Conservation (phyloP, 1,140 invertebrate genomes). For the Oryctes rhinoceros region DNA sequence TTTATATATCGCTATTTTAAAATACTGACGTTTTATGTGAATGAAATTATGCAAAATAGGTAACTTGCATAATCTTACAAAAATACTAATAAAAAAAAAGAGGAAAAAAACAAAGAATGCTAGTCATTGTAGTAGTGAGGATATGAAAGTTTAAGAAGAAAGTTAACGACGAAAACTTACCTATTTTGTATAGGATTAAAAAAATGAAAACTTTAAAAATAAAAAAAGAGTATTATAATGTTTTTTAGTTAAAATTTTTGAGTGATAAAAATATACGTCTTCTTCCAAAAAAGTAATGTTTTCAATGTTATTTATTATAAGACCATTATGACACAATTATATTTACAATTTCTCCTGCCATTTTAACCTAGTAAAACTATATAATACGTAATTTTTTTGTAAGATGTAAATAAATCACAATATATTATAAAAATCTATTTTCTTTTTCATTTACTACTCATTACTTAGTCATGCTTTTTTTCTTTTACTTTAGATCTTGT, state of each 20-base stretch:
- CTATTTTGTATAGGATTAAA: slow-evolving; percentile 33
- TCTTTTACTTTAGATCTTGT: not conserved
- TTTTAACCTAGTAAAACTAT: slow-evolving; percentile 41
- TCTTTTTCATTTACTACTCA: not conserved
- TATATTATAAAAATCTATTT: slow-evolving; percentile 34
- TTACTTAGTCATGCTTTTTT: not conserved
- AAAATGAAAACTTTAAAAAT: slow-evolving; percentile 8
- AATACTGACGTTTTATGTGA: slow-evolving; percentile 38
- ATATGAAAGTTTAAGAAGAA: slow-evolving; percentile 17
- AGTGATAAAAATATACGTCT: slow-evolving; percentile 35
- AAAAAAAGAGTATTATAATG: slow-evolving; percentile 34
- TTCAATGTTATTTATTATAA: slow-evolving; percentile 30
- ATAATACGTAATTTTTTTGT: slow-evolving; percentile 42
- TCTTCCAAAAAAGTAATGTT: slow-evolving; percentile 30
- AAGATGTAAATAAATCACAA: slow-evolving; percentile 43
- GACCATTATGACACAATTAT: slow-evolving; percentile 37
- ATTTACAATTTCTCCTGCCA: slow-evolving; percentile 41
- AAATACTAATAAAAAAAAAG: slow-evolving; percentile 29
- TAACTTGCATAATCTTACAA: not conserved
- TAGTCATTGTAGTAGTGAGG: slow-evolving; percentile 35
- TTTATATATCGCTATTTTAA: slow-evolving; percentile 38
- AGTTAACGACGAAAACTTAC: not conserved
- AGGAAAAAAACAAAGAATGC: slow-evolving; percentile 6
- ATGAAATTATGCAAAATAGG: slow-evolving; percentile 22
- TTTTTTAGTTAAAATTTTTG: slow-evolving; percentile 28